Evolutionary conservation across 2,888 invertebrate species (phyloP), one percentile per base, ranked within the genome.

Genomic region (Mesorhabditis sp.): DNA sequence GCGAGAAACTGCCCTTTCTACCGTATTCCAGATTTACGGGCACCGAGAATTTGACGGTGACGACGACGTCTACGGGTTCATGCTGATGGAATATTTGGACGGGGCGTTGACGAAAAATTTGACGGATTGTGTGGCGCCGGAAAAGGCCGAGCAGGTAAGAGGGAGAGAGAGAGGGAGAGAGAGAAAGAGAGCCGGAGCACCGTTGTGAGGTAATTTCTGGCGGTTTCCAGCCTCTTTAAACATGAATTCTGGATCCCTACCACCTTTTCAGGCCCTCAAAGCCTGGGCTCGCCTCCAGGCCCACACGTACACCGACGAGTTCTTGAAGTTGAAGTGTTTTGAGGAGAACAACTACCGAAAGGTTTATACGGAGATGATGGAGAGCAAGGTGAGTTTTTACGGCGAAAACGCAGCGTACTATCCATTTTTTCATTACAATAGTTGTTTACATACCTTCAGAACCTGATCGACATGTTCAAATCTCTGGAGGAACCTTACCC

Each of bases 261-360:
- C 1, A 50, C 58, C 7, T 13, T 13, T 50, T 50, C n/a, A 50
- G 58, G 58, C 58, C n/a, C 58, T 50, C 7, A 10, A 50, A 50
- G 58, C 58, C 58, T 50, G 58, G 58, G 58, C 58, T 50, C 7
- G 58, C 10, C 7, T 50, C 1, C 58, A 50, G 58, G 58, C 58
- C 10, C n/a, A 13, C 58, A 50, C 58, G 7, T 50, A 50, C 58
- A 50, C 7, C n/a, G 58, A 50, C 58, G 58, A 50, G n/a, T 50
- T 50, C n/a, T n/a, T 50, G 10, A n/a, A n/a, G 58, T 13, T 13
- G n/a, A n/a, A 50, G n/a, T n/a, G 7, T 2, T 50, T 50, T n/a
- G n/a, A 50, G 58, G n/a, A 50, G 58, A 50, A 50, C 58, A 50
- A n/a, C 58, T n/a, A 50, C n/a, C 58, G 58, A n/a, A 10, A 50